Base-by-base conservation (phyloP, 1,140 invertebrate genomes). In the Zeugodacus cucurbitae region DNA sequence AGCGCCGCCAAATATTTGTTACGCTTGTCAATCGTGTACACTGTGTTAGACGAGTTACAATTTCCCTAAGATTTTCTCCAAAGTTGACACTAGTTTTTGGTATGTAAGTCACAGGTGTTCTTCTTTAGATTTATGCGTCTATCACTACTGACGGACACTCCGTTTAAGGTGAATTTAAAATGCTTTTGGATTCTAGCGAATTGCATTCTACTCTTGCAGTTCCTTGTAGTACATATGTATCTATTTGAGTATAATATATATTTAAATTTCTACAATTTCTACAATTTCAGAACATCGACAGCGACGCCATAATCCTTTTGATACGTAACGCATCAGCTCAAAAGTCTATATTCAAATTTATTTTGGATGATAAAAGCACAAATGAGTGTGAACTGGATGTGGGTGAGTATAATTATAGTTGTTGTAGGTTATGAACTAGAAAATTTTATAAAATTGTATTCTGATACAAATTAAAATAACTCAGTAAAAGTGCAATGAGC, bases 111-210 rank as follows among this genome's bases (percentile, higher is more conserved):
- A 82, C 22, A n/a, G 48, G 74, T 48, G 41, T 48, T 48, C 41
- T 82, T 82, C n/a, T 78, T 32, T 26, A 67, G 20, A 82, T 82
- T 82, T 82, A 82, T 82, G 74, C 41, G 74, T 11, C 74, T 26
- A 82, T 82, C 74, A 82, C 41, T 26, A n/a, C n/a, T n/a, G n/a
- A n/a, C n/a, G n/a, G 74, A 10, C n/a, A 54, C 41, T 26, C 34
- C 74, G 41, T 82, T 82, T 44, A 44, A 82, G 7, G 74, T n/a
- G 74, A 82, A 82, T 26, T 82, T 29, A 22, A 22, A 29, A 34
- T 41, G 10, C 22, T 82, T 10, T 82, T 20, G 37, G 29, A 82
- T 82, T 82, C 74, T 11, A 32, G 32, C 10, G 34, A 70, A 70
- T 37, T 70, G 64, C 32, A 70, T 62, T 62, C 8, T 8, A 62